Percentiles rank a stretch among this genome's conserved stretches.
phyloP scores from a whole-genome alignment of 1,140 invertebrate genomes.

The Pseudoatta argentina region DNA sequence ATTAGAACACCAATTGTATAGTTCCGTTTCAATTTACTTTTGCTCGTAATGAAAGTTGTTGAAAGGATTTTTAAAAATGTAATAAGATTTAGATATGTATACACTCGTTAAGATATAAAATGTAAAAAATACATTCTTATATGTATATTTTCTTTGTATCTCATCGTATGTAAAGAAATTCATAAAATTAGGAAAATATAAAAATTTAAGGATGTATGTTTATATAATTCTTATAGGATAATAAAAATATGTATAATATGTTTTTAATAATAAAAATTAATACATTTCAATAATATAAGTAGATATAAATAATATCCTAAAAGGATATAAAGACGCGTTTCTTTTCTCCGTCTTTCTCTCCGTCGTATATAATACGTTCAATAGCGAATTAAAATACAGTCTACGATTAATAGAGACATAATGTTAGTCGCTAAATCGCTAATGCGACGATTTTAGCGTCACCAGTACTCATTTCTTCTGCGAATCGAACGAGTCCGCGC shows the following conservation, averaged over 20 bases:
- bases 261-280: no score
- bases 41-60: neutral
- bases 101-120: neutral
- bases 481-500: constrained; percentile 17
- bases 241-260: neutral
- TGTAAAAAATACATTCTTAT: no score
- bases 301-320: neutral
- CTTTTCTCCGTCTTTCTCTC: neutral
- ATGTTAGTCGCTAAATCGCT: neutral
- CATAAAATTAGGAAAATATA: neutral
- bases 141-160: no score
- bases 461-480: constrained; percentile 8
- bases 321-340: neutral
- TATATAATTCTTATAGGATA: neutral
- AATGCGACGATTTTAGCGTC: constrained; percentile 13
- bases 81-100: neutral
- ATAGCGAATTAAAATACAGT: neutral
- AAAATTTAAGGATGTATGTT: neutral
- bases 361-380: neutral
- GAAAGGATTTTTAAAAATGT: neutral
- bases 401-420: neutral
- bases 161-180: neutral
- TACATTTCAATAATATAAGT: neutral
- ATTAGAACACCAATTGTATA: neutral
- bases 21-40: neutral